These are phyloP conservation scores for Camponotus fellah DNA, from an alignment of 2,888 invertebrate genomes.

Conservation along the genomic window DNA sequence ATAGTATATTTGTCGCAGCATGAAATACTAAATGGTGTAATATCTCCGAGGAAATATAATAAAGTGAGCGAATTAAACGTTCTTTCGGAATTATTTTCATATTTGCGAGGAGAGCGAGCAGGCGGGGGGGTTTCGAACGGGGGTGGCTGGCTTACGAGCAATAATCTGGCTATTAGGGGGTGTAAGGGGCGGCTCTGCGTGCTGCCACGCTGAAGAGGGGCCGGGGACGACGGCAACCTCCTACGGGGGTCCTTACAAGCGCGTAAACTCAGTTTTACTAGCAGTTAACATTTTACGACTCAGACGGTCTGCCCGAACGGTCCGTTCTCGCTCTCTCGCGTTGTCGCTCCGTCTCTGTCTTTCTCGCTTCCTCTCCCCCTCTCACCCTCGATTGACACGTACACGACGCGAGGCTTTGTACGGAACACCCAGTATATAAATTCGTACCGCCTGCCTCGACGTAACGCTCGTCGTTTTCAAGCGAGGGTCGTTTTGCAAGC, in stretches of 20 bases:
- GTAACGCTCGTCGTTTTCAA: slow-evolving; percentile 66
- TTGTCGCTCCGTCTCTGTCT: slow-evolving; percentile 46
- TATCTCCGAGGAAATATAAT: neutral
- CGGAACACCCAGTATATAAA: slow-evolving; percentile 53
- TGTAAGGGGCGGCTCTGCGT: slow-evolving; percentile 75
- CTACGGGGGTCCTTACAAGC: slow-evolving; percentile 84
- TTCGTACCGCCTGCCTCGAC: slow-evolving; percentile 43
- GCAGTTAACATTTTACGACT: slow-evolving; percentile 86
- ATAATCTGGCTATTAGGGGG: slow-evolving; percentile 83
- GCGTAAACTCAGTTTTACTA: slow-evolving; percentile 86
- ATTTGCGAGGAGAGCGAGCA: slow-evolving; percentile 58
- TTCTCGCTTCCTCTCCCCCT: neutral
- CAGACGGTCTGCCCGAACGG: slow-evolving; percentile 80
- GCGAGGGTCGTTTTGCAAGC: slow-evolving; percentile 72
- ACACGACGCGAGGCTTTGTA: slow-evolving; percentile 55
- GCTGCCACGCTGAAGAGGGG: slow-evolving; percentile 63
- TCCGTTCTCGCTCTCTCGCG: slow-evolving; percentile 49
- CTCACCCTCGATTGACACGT: slow-evolving; percentile 43
- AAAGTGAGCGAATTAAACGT: slow-evolving; percentile 59
- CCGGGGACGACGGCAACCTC: slow-evolving; percentile 75
- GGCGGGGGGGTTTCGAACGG: slow-evolving; percentile 58
- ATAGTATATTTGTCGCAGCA: neutral
- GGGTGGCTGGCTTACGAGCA: slow-evolving; percentile 80
- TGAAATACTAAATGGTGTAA: neutral
- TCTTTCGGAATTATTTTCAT: slow-evolving; percentile 70